Base-by-base conservation (phyloP, 1,140 invertebrate species). In the Semibalanus balanoides region DNA sequence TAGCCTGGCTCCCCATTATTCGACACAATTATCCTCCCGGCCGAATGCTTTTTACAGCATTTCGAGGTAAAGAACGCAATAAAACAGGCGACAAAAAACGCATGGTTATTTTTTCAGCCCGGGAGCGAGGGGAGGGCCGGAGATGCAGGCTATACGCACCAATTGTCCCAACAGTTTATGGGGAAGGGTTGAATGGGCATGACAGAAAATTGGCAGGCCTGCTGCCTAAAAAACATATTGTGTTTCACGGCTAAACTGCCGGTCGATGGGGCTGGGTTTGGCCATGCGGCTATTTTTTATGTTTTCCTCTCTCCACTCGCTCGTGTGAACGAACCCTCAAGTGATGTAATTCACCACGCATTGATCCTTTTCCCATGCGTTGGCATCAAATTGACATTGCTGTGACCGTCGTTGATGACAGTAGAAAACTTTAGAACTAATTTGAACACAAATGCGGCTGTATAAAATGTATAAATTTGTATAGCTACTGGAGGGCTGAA, bases 131-230 rank as follows among this genome's bases (percentile, higher is more conserved):
- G 51, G 11, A 64, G 51, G 51, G 51, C 51, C 1, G 35, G 51
- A 64, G 51, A 64, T 64, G 51, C 51, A 25, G 51, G 22, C 51
- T 25, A 19, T 64, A 64, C 51, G 51, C 51, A 64, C 51, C 51
- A 64, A 64, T 64, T 64, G 51, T 64, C 51, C 51, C 51, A 64
- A 64, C 51, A 64, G 51, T 64, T 64, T 64, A 64, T 64, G 51
- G 51, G 51, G 22, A 64, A 64, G 51, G 51, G 51, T 64, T 64
- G 51, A 64, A 64, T 64, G 51, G 51, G 51, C 22, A 64, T 25
- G 51, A 64, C 51, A 19, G 51, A 64, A 64, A 64, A 64, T 64
- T 64, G 51, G 14, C 51, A 19, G 14, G 51, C 11, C 51, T 40
- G 51, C 51, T 25, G 22, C 51, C 9, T 64, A 64, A 64, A 64